Percentiles rank a stretch among this genome's conserved stretches.
Evolutionary conservation across 2,797 vertebrate genomes (phyloP).

Genomic region (Lerista edwardsae): DNA sequence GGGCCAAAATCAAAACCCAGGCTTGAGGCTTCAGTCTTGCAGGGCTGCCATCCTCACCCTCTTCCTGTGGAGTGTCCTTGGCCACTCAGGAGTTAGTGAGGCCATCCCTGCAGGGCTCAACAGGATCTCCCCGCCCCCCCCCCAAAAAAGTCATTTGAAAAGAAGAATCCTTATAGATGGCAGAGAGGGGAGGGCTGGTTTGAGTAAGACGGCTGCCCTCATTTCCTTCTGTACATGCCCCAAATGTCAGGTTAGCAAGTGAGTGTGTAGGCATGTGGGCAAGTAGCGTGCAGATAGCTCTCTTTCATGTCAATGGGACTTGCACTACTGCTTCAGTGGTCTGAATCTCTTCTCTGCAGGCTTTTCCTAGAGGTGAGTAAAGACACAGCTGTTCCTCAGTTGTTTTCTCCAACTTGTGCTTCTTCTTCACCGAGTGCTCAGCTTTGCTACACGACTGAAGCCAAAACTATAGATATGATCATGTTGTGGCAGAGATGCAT

Average conservation of each 20-base stretch:
- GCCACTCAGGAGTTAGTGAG: too few relatives aligned
- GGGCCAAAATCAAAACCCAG: too few relatives aligned
- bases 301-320: neutral
- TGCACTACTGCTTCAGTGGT: neutral
- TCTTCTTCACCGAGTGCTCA: neutral
- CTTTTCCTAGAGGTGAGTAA: neutral
- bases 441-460: neutral
- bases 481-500: neutral
- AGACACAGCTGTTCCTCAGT: neutral
- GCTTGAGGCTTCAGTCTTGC: too few relatives aligned
- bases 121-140: too few relatives aligned
- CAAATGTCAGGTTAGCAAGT: neutral
- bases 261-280: too few relatives aligned
- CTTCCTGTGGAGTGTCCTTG: too few relatives aligned
- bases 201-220: too few relatives aligned
- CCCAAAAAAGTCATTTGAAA: neutral
- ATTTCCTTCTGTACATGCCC: neutral
- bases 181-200: too few relatives aligned
- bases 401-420: neutral
- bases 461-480: neutral
- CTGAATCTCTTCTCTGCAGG: neutral
- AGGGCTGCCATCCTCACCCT: too few relatives aligned
- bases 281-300: neutral
- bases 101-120: too few relatives aligned
- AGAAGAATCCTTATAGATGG: neutral